Conservation (phyloP, 2,113 vertebrate genomes). For the Tauraco erythrolophus region DNA sequence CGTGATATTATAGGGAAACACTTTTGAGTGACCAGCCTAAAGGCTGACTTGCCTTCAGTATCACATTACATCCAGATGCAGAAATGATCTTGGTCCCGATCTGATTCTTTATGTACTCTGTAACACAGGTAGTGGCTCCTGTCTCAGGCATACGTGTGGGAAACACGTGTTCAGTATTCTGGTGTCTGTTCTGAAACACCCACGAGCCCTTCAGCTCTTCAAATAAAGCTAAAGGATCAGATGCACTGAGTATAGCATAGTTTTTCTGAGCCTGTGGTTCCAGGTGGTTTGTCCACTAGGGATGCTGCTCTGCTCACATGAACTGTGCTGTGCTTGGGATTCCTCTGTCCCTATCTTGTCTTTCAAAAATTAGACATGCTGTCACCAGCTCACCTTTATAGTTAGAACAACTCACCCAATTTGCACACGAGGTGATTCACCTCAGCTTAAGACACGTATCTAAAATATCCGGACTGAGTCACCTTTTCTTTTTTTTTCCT, state of each 20-base stretch:
- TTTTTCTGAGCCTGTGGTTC: background rate
- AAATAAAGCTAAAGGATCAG: background rate
- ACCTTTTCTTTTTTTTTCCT: too few species aligned
- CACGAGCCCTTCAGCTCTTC: background rate
- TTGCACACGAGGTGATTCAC: background rate
- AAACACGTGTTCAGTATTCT: background rate
- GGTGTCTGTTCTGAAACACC: background rate
- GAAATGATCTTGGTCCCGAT: background rate
- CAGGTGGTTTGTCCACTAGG: background rate
- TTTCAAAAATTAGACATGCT: background rate
- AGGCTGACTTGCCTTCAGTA: background rate
- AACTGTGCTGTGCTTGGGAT: accelerated
- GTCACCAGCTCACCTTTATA: background rate
- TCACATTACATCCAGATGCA: background rate
- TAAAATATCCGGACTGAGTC: background rate
- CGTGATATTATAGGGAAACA: background rate
- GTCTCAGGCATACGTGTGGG: accelerated
- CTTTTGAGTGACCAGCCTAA: background rate
- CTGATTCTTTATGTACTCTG: background rate
- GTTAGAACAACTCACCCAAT: background rate
- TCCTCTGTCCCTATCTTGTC: background rate
- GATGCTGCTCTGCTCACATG: background rate
- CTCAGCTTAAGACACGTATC: accelerated
- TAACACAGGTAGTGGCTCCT: background rate
- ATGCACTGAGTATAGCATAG: background rate